Conservation (phyloP, 2,113 vertebrate species). For the Sciurus niger region DNA sequence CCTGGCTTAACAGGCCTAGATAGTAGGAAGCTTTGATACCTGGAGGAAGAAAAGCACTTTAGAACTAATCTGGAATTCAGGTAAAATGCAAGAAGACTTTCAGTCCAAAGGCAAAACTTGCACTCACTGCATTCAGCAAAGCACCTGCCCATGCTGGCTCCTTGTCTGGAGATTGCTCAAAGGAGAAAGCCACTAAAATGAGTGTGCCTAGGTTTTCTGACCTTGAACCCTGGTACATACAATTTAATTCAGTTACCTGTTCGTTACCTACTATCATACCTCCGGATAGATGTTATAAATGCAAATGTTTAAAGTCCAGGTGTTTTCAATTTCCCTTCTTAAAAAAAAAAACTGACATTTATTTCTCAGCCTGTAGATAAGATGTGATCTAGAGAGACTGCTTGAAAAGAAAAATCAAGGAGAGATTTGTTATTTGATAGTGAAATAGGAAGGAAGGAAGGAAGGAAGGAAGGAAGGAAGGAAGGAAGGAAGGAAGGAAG, state of each 20-base stretch:
- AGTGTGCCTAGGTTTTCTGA: neutral
- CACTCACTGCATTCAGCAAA: neutral
- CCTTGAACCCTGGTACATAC: neutral
- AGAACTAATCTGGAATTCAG: slow-evolving; percentile 23
- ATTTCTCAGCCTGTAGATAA: neutral
- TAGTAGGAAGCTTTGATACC: neutral
- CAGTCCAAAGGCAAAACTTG: neutral
- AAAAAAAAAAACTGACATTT: slow-evolving; percentile 43
- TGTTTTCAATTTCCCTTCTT: neutral
- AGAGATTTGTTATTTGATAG: neutral
- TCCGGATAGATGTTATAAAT: neutral
- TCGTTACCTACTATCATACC: neutral
- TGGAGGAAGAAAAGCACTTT: neutral
- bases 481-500: no score
- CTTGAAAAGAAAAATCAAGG: slow-evolving; percentile 27
- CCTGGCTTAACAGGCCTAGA: neutral
- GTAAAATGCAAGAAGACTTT: neutral
- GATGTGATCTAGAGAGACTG: neutral
- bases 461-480: no score
- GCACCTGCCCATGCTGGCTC: neutral
- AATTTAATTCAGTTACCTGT: neutral
- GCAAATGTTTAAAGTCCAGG: neutral
- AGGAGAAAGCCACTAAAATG: neutral
- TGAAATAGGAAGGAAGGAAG: neutral
- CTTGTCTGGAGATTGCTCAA: neutral